Base-by-base conservation (phyloP, 1,140 invertebrate species). In the Caenorhabditis briggsae region DNA sequence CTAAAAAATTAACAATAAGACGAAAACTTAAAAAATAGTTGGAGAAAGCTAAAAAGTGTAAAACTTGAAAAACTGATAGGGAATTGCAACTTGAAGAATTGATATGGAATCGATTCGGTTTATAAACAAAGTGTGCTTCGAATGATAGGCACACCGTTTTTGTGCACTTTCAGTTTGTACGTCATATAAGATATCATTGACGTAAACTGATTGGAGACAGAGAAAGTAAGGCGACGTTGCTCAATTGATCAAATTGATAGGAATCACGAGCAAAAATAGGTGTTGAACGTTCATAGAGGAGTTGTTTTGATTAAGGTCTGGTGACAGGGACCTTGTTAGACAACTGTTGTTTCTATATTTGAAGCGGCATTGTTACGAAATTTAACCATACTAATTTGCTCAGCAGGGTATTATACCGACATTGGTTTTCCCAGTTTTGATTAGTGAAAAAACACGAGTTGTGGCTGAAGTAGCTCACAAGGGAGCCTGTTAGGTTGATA, bases 211-310 rank as follows among this genome's bases (percentile, higher is more conserved):
- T 64, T 41, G 64, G 43, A 46, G 43, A 6, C 16, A 7, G 3
- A 18, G 16, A n/a, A 20, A 33, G 41, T 70, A 46, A 70, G 64
- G 64, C 12, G 43, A 70, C 64, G 64, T 70, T 46, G 33, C 64
- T 43, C 41, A 43, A 43, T 1, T 46, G 11, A 14, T n/a, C 43
- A 70, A 43, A 18, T 11, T 18, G 14, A 14, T 14, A 43, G 8
- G 33, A 18, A 41, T 70, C 64, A 70, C 64, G 64, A 14, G 64
- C 12, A 7, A 16, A 43, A 33, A 33, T n/a, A 18, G 7, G 16
- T 70, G 12, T 46, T 70, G 64, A 70, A 70, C 64, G 64, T 70
- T 70, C 64, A 70, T 70, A 70, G 33, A 70, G 46, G 64, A 70
- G 64, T 70, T 59, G 18, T 53, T 53, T 53, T 53, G 12, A 53